Evolutionary conservation across 2,888 invertebrate genomes (phyloP).

Genomic region (Galeopsomyia nigrocyanea): DNA sequence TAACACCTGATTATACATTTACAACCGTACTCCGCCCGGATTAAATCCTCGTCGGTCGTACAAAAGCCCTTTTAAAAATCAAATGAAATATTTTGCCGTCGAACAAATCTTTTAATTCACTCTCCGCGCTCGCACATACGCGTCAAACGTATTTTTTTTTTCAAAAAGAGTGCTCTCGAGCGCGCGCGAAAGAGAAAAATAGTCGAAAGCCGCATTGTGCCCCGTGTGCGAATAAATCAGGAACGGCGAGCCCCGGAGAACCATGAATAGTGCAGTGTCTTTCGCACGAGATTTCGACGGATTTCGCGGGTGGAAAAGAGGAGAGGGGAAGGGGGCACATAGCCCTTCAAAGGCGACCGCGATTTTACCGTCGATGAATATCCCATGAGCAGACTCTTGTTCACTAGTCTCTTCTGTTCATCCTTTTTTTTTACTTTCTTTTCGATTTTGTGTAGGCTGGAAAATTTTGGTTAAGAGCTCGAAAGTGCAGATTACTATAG

Average conservation of each 20-base stretch:
- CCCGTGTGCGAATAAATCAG: conserved; percentile 41
- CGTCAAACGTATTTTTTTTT: not conserved
- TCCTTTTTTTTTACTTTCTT: not conserved
- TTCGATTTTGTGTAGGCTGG: not conserved
- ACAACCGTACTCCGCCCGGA: too few relatives aligned
- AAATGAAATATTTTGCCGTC: too few relatives aligned
- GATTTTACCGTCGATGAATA: conserved; percentile 45
- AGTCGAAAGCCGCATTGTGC: conserved; percentile 20
- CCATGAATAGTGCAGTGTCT: conserved; percentile 53
- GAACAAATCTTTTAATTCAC: conserved; percentile 22
- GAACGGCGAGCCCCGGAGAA: conserved; percentile 12
- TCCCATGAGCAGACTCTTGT: conserved; percentile 30
- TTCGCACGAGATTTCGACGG: conserved; percentile 51
- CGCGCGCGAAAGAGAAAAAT: not conserved
- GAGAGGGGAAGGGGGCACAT: not conserved
- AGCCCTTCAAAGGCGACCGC: conserved; percentile 43
- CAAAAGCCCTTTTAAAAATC: too few relatives aligned
- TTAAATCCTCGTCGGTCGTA: too few relatives aligned
- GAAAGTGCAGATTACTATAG: too few relatives aligned
- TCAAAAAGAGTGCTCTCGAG: not conserved
- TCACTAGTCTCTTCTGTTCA: not conserved
- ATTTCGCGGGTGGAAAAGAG: conserved; percentile 44
- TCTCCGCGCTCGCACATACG: not conserved
- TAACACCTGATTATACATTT: too few relatives aligned
- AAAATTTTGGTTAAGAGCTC: too few relatives aligned